A percentile compares a stretch with the other conserved stretches of the same genome.
These are phyloP conservation scores for Buphagus erythrorhynchus DNA, from an alignment of 2,797 vertebrate species.

Conservation along the genomic window DNA sequence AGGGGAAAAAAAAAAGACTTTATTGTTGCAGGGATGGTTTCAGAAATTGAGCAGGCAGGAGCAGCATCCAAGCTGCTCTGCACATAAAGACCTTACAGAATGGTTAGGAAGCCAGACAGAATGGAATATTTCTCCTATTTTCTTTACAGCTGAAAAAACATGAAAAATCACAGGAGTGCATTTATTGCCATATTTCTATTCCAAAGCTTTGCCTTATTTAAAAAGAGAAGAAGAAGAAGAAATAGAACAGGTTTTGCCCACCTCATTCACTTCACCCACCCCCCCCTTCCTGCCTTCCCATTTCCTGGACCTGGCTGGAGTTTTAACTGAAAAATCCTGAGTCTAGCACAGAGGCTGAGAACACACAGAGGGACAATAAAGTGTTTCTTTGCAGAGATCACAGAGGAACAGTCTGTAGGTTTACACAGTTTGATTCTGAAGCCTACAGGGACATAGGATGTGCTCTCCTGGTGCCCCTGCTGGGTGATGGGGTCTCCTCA, in stretches of 20 bases:
- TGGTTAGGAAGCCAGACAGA: slow-evolving; percentile 72
- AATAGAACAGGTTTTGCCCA: slow-evolving; percentile 56
- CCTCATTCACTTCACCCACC: accelerated
- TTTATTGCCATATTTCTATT: slow-evolving; percentile 72
- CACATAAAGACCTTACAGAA: slow-evolving; percentile 66
- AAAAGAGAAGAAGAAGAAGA: slow-evolving; percentile 33
- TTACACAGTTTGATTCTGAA: accelerated
- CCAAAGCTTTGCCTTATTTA: slow-evolving; percentile 67
- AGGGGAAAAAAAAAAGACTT: background rate
- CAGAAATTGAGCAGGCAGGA: slow-evolving; percentile 35
- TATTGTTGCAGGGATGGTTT: slow-evolving; percentile 9
- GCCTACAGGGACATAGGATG: background rate
- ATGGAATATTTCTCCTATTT: slow-evolving; percentile 78
- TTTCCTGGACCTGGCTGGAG: slow-evolving; percentile 55
- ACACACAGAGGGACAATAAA: slow-evolving; percentile 36
- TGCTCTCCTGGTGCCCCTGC: background rate
- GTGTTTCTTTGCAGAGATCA: slow-evolving; percentile 45
- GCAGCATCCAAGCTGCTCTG: slow-evolving; percentile 28
- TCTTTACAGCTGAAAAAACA: slow-evolving; percentile 81
- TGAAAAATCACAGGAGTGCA: slow-evolving; percentile 64
- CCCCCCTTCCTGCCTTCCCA: background rate
- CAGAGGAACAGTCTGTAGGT: background rate
- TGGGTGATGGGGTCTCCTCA: background rate
- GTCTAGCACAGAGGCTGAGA: slow-evolving; percentile 17
- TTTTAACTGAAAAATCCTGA: slow-evolving; percentile 38